A percentile compares a stretch with the other conserved stretches of the same genome.
Conservation (phyloP, 2,888 invertebrate species). For the Panzeria rudis region DNA sequence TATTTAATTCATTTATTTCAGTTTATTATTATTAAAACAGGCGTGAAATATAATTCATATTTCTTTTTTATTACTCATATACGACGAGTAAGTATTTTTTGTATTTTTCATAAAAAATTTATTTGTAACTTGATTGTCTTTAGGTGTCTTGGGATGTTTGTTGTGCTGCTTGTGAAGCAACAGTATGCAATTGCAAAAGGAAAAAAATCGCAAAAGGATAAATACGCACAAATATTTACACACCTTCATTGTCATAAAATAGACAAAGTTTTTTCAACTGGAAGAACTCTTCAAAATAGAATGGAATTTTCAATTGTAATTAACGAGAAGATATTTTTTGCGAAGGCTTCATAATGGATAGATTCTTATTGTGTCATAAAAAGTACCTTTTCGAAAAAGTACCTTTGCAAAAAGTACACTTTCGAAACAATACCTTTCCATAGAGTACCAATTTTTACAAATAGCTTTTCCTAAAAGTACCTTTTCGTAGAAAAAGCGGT, state of each 20-base stretch:
- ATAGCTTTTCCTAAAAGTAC: too few species aligned
- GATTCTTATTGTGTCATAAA: too few species aligned
- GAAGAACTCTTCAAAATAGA: background rate
- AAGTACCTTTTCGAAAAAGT: too few species aligned
- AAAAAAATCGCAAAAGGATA: conserved; percentile 10
- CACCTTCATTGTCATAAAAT: conserved; percentile 17
- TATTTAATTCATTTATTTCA: conserved; percentile 52
- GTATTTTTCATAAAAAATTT: background rate
- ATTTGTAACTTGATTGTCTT: conserved; percentile 16
- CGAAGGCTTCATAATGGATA: too few species aligned
- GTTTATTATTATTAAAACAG: conserved; percentile 64
- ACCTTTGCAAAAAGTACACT: too few species aligned
- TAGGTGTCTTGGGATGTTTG: conserved; percentile 3
- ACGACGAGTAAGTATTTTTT: background rate
- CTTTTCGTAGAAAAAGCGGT: too few species aligned
- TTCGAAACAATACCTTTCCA: too few species aligned
- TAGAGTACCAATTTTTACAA: too few species aligned
- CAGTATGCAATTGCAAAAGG: background rate
- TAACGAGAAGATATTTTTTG: too few species aligned
- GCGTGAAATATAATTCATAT: conserved; percentile 67
- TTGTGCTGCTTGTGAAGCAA: background rate
- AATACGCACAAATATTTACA: background rate
- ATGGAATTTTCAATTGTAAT: too few species aligned
- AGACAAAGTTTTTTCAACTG: background rate
- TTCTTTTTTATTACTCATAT: conserved; percentile 14